phyloP scores from a whole-genome alignment of 1,140 invertebrate genomes.

The Brachystomella parvula region DNA sequence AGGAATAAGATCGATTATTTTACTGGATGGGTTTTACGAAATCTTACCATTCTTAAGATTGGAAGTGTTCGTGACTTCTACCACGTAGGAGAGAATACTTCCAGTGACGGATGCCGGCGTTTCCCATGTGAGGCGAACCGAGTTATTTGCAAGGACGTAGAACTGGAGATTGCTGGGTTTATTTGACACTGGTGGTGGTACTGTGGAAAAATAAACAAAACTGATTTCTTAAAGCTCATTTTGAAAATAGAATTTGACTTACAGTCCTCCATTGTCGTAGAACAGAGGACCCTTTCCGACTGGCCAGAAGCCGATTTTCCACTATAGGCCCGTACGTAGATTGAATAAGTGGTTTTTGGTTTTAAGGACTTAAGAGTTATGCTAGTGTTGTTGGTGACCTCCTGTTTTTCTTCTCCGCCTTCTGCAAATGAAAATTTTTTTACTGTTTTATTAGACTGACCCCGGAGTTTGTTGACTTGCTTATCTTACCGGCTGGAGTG shows the following conservation, averaged over 20 bases:
- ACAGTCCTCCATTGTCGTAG: slow-evolving; percentile 29
- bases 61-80: slow-evolving; percentile 27
- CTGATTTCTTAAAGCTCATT: background rate
- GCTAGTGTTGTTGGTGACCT: slow-evolving; percentile 18
- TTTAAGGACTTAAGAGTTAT: slow-evolving; percentile 19
- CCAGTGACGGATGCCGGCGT: slow-evolving; percentile 6
- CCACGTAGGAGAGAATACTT: slow-evolving; percentile 19
- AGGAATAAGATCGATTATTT: background rate
- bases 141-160: slow-evolving; percentile 10
- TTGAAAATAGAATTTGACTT: background rate
- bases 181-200: slow-evolving; percentile 24
- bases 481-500: slow-evolving; percentile 9
- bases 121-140: background rate
- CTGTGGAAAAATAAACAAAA: slow-evolving; percentile 5
- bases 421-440: background rate
- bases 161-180: slow-evolving; percentile 15
- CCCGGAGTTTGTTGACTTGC: background rate
- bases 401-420: slow-evolving; percentile 32
- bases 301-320: slow-evolving; percentile 25
- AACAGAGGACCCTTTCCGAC: slow-evolving; percentile 24
- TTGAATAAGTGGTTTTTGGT: slow-evolving; percentile 32
- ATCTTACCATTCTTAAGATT: slow-evolving; percentile 25
- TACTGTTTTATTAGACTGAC: background rate
- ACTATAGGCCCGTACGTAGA: slow-evolving; percentile 31
- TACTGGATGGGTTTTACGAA: slow-evolving; percentile 26